Evolutionary conservation across 2,797 vertebrate species (phyloP), one percentile per base, ranked within the genome.

Genomic region (Cottoperca gobio): DNA sequence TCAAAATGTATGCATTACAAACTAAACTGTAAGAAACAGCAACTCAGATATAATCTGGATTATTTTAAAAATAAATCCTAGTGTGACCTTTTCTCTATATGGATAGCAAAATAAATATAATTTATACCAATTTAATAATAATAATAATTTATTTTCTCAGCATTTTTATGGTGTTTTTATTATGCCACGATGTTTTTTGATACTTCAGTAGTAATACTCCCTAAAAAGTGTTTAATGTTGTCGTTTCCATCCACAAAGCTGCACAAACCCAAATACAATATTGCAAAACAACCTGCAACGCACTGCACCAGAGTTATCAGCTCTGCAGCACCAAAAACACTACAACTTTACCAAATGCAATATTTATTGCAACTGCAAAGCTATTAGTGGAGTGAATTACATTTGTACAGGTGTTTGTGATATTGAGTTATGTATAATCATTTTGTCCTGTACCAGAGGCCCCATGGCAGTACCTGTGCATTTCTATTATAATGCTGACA

Each of bases 321-420:
- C 43, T 39, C 43, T 21, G 31, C 31, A 33, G 6, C 5, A 5
- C 31, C 31, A 67, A 21, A 4, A 28, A 43, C 45, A 66, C 7
- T 49, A 39, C 4, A n/a, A 69, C 23, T 66, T 62, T 49, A 35
- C 43, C 21, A 26, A 45, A 0, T 66, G 46, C 28, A 64, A 81
- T 59, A 74, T 73, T 71, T 71, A 70, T 48, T 54, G 45, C 59
- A 78, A 76, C 77, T 57, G 28, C 26, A 65, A 68, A 68, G 12
- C 49, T 40, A 58, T 73, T 62, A 75, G 40, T 59, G 45, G n/a
- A 37, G 24, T 62, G 35, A 71, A 78, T 75, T 23, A 35, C 46
- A 81, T 73, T 58, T 55, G 19, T 53, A 68, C 53, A 72, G 67
- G 70, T 76, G 61, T 85, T 75, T 55, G 60, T 71, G 69, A 71